A percentile compares a stretch with the other conserved stretches of the same genome.
phyloP scores from a whole-genome alignment of 1,140 invertebrate genomes.

The Megathymus violae region DNA sequence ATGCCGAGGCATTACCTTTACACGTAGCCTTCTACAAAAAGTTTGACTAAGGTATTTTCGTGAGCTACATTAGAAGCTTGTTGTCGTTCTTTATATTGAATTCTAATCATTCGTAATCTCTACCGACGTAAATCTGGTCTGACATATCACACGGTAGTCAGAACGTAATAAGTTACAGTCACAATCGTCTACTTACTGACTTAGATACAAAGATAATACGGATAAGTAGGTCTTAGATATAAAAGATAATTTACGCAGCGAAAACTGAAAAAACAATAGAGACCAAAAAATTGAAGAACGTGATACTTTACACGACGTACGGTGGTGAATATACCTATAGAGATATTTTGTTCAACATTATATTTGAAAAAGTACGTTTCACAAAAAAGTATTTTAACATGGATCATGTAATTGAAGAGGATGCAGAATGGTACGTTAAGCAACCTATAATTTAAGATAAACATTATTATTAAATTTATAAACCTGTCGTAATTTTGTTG shows the following conservation, averaged over 20 bases:
- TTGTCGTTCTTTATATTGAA: no score
- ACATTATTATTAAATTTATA: no score
- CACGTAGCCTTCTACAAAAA: no score
- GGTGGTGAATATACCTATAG: neutral
- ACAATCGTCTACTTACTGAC: slow-evolving; percentile 5
- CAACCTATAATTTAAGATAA: no score
- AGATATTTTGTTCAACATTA: neutral
- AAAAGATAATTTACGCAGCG: neutral
- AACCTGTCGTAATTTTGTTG: no score
- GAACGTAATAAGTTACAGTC: slow-evolving; percentile 1
- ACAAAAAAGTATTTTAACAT: slow-evolving; percentile 30
- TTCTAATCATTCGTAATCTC: no score
- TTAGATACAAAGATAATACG: slow-evolving; percentile 6
- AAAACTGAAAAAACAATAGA: neutral
- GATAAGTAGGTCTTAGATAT: slow-evolving; percentile 10
- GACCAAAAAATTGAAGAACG: slow-evolving; percentile 7
- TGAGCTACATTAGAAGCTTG: no score
- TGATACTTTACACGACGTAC: slow-evolving; percentile 1
- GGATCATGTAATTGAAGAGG: slow-evolving; percentile 55
- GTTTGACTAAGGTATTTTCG: no score
- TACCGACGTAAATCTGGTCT: neutral
- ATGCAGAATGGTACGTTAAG: slow-evolving; percentile 53
- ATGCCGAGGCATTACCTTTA: no score
- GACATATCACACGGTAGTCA: neutral
- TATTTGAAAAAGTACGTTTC: neutral